Evolutionary conservation across 2,113 vertebrate species (phyloP).

Genomic region (Naja naja): DNA sequence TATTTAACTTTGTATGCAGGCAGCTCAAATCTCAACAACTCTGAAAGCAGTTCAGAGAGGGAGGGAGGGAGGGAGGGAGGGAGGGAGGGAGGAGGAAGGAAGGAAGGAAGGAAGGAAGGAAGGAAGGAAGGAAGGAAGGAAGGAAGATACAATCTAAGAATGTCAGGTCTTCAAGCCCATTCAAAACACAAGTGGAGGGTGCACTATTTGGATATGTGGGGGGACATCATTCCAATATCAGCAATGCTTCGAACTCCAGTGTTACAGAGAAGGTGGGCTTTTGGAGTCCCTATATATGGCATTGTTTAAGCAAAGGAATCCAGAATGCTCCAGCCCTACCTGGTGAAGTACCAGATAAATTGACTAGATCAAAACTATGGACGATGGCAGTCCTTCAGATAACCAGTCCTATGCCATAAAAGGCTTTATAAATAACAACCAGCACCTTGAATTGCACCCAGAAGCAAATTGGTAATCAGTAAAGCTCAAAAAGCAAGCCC

Average conservation of each 20-base stretch:
- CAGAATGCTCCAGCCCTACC: not conserved
- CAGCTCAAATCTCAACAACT: not conserved
- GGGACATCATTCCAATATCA: not conserved
- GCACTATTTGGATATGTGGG: not conserved
- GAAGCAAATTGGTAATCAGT: not conserved
- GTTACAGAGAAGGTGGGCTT: not conserved
- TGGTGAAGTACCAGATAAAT: not conserved
- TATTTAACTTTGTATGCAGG: not conserved
- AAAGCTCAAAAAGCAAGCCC: not conserved
- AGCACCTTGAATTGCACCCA: not conserved
- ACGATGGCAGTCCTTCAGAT: not conserved
- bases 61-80: not conserved
- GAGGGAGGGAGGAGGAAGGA: not conserved
- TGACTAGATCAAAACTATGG: not conserved
- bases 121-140: not conserved
- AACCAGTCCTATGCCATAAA: not conserved
- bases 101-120: not conserved
- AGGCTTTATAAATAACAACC: not conserved
- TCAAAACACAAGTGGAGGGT: not conserved
- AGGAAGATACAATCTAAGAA: not conserved
- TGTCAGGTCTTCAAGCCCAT: not conserved
- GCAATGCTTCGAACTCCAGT: not conserved
- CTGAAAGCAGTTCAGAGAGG: not conserved
- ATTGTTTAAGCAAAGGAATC: not conserved
- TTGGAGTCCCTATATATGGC: not conserved